A percentile compares a stretch with the other conserved stretches of the same genome.
Conservation (phyloP, 2,113 vertebrate species). For the Jaculus jaculus region DNA sequence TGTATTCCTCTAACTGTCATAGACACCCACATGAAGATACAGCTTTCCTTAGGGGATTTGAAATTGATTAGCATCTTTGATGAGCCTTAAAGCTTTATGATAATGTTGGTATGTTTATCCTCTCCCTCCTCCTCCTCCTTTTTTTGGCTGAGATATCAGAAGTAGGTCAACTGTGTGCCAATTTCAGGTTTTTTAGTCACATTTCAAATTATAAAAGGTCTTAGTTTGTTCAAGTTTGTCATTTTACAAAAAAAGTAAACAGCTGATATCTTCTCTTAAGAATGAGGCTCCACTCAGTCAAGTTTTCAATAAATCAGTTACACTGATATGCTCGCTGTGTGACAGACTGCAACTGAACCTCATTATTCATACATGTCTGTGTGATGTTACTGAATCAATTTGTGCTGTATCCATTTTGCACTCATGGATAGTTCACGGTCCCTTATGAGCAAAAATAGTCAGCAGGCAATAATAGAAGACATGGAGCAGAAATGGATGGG, state of each 20-base stretch:
- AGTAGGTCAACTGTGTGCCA: not conserved
- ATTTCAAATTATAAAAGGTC: slow-evolving; percentile 43
- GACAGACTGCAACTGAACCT: slow-evolving; percentile 81
- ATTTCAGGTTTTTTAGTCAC: slow-evolving; percentile 40
- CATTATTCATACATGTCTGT: slow-evolving; percentile 81
- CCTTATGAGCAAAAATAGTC: slow-evolving; percentile 79
- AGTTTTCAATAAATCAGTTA: slow-evolving; percentile 81
- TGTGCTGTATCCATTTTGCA: slow-evolving; percentile 83
- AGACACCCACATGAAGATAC: slow-evolving; percentile 32
- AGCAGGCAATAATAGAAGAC: slow-evolving; percentile 81
- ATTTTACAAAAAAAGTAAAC: slow-evolving; percentile 25
- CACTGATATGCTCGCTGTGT: slow-evolving; percentile 72
- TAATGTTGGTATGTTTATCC: not conserved
- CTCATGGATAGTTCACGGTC: slow-evolving; percentile 80
- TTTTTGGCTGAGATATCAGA: slow-evolving; percentile 41
- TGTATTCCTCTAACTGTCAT: not conserved
- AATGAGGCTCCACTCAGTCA: slow-evolving; percentile 72
- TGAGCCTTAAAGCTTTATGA: slow-evolving; percentile 29
- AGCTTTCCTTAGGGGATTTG: slow-evolving; percentile 53
- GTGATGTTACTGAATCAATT: slow-evolving; percentile 84
- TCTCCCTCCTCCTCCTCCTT: not conserved
- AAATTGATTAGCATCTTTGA: slow-evolving; percentile 38
- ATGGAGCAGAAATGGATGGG: slow-evolving; percentile 67
- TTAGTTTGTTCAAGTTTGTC: slow-evolving; percentile 31
- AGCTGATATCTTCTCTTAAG: slow-evolving; percentile 63